Base-by-base conservation (phyloP, 2,888 invertebrate species). In the Tigriopus californicus region DNA sequence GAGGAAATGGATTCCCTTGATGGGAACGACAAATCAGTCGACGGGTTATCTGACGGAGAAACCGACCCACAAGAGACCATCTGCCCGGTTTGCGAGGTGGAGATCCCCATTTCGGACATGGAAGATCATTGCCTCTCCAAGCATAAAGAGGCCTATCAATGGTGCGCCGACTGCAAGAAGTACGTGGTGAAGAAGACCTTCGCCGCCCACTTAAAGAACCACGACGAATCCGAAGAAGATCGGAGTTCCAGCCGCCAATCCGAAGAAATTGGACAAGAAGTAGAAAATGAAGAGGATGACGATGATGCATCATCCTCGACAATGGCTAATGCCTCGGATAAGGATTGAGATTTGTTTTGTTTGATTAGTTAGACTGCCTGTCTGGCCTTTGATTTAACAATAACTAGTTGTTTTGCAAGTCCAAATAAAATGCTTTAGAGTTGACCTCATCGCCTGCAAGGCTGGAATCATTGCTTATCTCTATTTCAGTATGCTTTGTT, bases 141-240 rank as follows among this genome's bases (percentile, higher is more conserved):
- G 41, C 54, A 54, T 15, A 54, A 54, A 18, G 41, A 20, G 33
- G 18, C 54, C 40, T 33, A 40, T 15, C 33, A 54, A 18, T 54
- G 54, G 54, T 54, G 54, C 5, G 18, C 33, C 8, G 15, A 15
- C 11, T 54, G 54, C 18, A 18, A 18, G 20, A 41, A 41, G 22
- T 54, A 41, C 41, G 24, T 54, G 10, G 24, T 18, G 11, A 54
- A 54, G 41, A 54, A 54, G 54, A 33, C 40, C 33, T 54, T 41
- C 22, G 12, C 24, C 15, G 1, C n/a, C 41, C 54, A 54, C 15
- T 13, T 24, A 10, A 41, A 41, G 15, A 54, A 15, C 41, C 33
- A 33, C 33, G 33, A 33, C 33, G 4, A 33, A 33, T 33, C 33
- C 44, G 44, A 44, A 11, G 18, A 44, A 18, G 18, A 44, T 44